Conservation (phyloP, 2,888 invertebrate species). For the Oscheius sp. region DNA sequence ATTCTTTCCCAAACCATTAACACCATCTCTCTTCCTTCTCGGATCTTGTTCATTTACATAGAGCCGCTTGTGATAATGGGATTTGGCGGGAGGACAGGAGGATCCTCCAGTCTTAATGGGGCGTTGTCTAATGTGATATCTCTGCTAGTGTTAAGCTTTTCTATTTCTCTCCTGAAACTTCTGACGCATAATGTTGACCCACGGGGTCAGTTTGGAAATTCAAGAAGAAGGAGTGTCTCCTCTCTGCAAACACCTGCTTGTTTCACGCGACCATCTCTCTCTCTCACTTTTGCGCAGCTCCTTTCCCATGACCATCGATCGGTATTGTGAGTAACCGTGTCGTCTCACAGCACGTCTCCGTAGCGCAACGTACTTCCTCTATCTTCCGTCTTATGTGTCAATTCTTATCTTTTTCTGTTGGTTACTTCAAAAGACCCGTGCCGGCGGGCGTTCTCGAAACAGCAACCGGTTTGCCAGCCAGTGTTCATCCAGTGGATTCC, state of each 20-base stretch:
- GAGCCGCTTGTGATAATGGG: conserved; percentile 23
- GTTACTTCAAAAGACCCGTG: no score
- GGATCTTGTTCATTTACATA: conserved; percentile 20
- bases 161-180: no score
- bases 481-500: not conserved
- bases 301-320: conserved; percentile 29
- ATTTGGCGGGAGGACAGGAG: not conserved
- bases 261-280: conserved; percentile 28
- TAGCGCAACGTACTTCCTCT: not conserved
- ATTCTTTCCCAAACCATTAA: not conserved
- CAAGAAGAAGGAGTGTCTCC: not conserved
- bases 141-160: not conserved
- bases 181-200: not conserved
- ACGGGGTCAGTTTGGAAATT: not conserved
- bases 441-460: no score
- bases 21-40: not conserved
- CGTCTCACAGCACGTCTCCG: no score
- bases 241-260: conserved; percentile 23
- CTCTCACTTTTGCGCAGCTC: conserved; percentile 26
- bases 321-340: conserved; percentile 12
- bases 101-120: conserved; percentile 6
- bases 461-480: not conserved
- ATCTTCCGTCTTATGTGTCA: not conserved
- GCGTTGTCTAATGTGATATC: conserved; percentile 11
- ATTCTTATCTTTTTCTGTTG: no score